Conservation (phyloP, 2,888 invertebrate genomes). For the Tortrix viridana region DNA sequence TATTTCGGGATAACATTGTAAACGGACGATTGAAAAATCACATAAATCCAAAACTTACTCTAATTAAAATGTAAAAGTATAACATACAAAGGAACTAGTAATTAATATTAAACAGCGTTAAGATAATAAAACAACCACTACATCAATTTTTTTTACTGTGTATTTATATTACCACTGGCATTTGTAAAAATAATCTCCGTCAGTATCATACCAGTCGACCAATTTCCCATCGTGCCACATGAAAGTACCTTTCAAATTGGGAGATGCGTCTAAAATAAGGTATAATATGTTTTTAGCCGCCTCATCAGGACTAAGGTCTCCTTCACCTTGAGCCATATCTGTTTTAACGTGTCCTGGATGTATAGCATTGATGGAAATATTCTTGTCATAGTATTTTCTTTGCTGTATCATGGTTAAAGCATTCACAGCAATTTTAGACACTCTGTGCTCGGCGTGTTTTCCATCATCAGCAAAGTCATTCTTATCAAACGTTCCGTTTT, state of each 20-base stretch:
- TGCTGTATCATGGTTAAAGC: conserved; percentile 72
- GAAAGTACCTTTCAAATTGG: conserved; percentile 86
- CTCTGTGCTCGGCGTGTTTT: conserved; percentile 74
- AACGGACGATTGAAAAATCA: too few species aligned
- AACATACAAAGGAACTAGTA: too few species aligned
- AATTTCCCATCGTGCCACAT: conserved; percentile 86
- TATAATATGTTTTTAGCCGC: conserved; percentile 83
- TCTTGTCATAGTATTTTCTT: conserved; percentile 59
- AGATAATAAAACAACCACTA: background rate
- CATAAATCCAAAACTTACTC: too few species aligned
- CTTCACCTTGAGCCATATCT: conserved; percentile 80
- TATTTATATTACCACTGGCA: conserved; percentile 7
- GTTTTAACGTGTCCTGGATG: conserved; percentile 71
- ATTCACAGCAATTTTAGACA: conserved; percentile 71
- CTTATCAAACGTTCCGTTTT: conserved; percentile 69
- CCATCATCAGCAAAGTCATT: conserved; percentile 74
- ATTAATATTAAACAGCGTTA: too few species aligned
- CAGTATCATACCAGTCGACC: conserved; percentile 85
- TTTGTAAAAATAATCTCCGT: conserved; percentile 64
- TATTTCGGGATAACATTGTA: too few species aligned
- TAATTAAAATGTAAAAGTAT: too few species aligned
- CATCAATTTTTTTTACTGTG: background rate
- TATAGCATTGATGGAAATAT: conserved; percentile 72
- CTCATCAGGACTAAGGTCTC: conserved; percentile 84
- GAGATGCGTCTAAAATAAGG: conserved; percentile 85